phyloP scores from a whole-genome alignment of 2,888 invertebrate genomes.

The Caenorhabditis panamensis region DNA sequence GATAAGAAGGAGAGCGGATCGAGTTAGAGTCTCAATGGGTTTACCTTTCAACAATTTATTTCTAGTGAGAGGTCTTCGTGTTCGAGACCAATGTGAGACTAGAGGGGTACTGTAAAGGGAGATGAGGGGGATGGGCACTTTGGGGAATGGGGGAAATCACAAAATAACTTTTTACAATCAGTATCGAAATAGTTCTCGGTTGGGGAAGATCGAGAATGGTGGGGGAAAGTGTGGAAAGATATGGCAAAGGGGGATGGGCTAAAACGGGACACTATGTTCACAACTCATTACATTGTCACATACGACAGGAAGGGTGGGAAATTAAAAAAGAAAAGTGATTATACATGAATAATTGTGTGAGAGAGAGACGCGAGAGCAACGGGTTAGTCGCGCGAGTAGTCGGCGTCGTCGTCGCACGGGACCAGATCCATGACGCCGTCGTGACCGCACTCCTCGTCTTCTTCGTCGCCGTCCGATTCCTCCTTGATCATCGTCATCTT shows the following conservation, averaged over 20 bases:
- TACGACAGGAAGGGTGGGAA: conserved; percentile 19
- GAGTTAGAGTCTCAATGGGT: neutral
- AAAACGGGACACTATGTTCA: conserved; percentile 21
- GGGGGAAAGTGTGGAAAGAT: conserved; percentile 16
- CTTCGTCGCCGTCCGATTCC: conserved; percentile 43
- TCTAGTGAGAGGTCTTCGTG: neutral
- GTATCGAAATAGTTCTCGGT: conserved; percentile 45
- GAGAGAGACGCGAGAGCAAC: neutral
- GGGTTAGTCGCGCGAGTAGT: conserved; percentile 5
- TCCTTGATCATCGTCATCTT: conserved; percentile 62
- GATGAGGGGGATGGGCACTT: neutral
- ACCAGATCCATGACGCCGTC: conserved; percentile 5
- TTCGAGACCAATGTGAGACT: conserved; percentile 5
- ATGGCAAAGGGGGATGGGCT: neutral
- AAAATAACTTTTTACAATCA: conserved; percentile 59
- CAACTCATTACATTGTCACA: conserved; percentile 38
- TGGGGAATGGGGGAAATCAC: conserved; percentile 20
- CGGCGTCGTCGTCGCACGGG: conserved; percentile 13
- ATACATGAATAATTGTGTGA: neutral
- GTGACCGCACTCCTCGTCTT: neutral
- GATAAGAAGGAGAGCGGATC: neutral
- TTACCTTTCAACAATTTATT: neutral
- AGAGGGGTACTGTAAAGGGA: conserved; percentile 16
- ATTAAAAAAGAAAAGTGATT: neutral
- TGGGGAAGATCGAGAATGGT: no score